Evolutionary conservation across 2,888 invertebrate genomes (phyloP).

Genomic region (Alloplasta piceator): DNA sequence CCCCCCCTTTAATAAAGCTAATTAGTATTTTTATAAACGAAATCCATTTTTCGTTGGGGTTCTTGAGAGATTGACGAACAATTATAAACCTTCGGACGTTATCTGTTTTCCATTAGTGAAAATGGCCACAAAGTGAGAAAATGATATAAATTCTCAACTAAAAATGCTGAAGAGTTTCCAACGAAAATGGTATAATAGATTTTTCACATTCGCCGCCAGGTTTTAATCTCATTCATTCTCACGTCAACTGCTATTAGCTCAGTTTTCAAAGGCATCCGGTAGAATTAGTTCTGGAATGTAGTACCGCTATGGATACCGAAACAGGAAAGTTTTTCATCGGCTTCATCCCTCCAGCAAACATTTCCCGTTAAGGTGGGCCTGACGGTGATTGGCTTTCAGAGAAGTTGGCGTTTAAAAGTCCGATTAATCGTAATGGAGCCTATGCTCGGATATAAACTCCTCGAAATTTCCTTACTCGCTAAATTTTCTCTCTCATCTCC

Average conservation of each 20-base stretch:
- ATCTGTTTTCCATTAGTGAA: too few species aligned
- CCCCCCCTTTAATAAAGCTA: too few species aligned
- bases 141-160: too few species aligned
- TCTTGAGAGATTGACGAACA: too few species aligned
- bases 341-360: neutral
- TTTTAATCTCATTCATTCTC: neutral
- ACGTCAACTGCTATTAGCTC: constrained; percentile 4
- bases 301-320: constrained; percentile 6
- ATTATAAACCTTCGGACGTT: too few species aligned
- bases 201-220: too few species aligned
- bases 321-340: constrained; percentile 31
- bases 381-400: constrained; percentile 53
- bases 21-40: too few species aligned
- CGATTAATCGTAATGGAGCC: constrained; percentile 65
- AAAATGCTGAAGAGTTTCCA: too few species aligned
- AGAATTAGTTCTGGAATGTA: constrained; percentile 10
- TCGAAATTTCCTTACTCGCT: constrained; percentile 32
- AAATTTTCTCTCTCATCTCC: constrained; percentile 3
- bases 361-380: constrained; percentile 11
- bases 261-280: neutral
- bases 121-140: too few species aligned
- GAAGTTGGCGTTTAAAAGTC: constrained; percentile 53
- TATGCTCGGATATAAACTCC: constrained; percentile 38
- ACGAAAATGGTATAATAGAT: too few species aligned
- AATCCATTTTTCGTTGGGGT: too few species aligned